Conservation (phyloP, 2,797 vertebrate genomes). For the Stomatorhinus walkeri region DNA sequence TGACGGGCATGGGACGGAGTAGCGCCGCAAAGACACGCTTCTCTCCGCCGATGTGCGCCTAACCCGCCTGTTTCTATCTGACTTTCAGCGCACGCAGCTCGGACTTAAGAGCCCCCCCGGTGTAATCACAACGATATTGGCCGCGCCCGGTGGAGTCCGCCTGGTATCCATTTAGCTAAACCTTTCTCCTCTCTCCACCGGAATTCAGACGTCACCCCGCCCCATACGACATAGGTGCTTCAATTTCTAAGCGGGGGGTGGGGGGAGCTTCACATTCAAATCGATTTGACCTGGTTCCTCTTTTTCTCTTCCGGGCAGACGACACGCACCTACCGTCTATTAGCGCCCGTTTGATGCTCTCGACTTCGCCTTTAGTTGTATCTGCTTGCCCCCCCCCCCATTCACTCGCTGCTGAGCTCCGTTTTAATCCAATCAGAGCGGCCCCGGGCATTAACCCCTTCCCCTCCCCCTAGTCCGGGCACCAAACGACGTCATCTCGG, state of each 20-base stretch:
- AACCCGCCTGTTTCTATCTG: slow-evolving; percentile 37
- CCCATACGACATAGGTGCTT: slow-evolving; percentile 30
- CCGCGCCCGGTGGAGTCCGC: slow-evolving; percentile 38
- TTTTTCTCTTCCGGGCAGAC: slow-evolving; percentile 15
- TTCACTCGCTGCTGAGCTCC: slow-evolving; percentile 5
- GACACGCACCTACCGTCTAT: background rate
- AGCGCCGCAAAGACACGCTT: slow-evolving; percentile 43
- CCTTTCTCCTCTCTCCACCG: slow-evolving; percentile 44
- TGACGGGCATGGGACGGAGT: slow-evolving; percentile 40
- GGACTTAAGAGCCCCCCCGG: slow-evolving; percentile 37
- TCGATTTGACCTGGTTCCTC: slow-evolving; percentile 25
- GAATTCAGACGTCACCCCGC: slow-evolving; percentile 59
- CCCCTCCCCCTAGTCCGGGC: slow-evolving; percentile 4
- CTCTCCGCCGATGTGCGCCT: slow-evolving; percentile 40
- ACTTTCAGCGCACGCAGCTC: slow-evolving; percentile 23
- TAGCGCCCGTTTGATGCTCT: background rate
- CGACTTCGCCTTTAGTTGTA: slow-evolving; percentile 16
- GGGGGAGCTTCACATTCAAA: slow-evolving; percentile 23
- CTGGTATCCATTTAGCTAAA: slow-evolving; percentile 45
- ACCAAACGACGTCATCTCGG: slow-evolving; percentile 36
- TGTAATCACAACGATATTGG: slow-evolving; percentile 29
- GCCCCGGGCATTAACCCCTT: slow-evolving; percentile 33
- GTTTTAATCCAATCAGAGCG: slow-evolving; percentile 42
- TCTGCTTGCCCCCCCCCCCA: slow-evolving; percentile 5
- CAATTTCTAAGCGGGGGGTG: background rate